Evolutionary conservation across 2,797 vertebrate genomes (phyloP), one percentile per base, ranked within the genome.

Genomic region (Pitangus sulphuratus): DNA sequence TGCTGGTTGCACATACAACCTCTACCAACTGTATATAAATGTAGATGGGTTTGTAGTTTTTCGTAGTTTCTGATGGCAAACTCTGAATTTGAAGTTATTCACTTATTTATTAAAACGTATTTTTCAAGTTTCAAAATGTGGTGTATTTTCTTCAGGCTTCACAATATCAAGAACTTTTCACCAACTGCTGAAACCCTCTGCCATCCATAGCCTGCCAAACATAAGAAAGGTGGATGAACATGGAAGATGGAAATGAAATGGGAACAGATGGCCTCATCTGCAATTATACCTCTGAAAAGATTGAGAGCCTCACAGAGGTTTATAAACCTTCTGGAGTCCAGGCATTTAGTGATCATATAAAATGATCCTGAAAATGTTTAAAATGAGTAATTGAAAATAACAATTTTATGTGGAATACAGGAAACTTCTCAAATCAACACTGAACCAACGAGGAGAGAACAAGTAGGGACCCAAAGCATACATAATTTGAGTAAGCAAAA

Each of bases 261-360:
- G n/a, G 81, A 93, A 87, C 84, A 96, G 93, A 94, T 92, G 93
- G 91, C 9, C 48, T 72, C 48, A 83, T 92, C 90, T 92, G 89
- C 71, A 87, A 31, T 87, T 87, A 92, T 47, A 92, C 71, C 53
- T 92, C 92, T 57, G 65, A 92, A 94, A 93, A 83, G 66, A 90
- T 40, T 65, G 44, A 89, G 44, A 45, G 57, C 48, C 79, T 92
- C 81, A 40, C 19, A 54, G 53, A 90, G 53, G 89, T 93, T 87
- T 91, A 94, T 64, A 81, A 92, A 78, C 68, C 71, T 95, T 91
- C 90, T 92, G 86, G 87, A 92, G 42, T 83, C 35, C 47, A 89
- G 64, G 80, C 72, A 90, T 81, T 78, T 84, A 33, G 16, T 69
- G 66, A 91, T 68, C 30, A 86, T 21, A 71, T 77, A 86, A 95